Evolutionary conservation across 2,888 invertebrate genomes (phyloP), one percentile per base, ranked within the genome.

Genomic region (Leptopilina myrica): DNA sequence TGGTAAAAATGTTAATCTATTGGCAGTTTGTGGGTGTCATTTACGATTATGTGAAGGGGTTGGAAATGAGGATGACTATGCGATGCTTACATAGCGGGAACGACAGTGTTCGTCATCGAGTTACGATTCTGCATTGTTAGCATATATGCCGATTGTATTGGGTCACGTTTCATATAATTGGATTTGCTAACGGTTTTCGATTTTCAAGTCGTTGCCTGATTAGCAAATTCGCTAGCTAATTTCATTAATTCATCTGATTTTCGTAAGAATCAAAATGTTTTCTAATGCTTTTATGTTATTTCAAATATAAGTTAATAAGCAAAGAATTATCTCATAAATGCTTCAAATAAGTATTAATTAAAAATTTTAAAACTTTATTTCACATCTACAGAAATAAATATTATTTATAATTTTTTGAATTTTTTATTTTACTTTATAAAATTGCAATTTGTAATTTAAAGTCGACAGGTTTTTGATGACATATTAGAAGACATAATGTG

Each of bases 81-180:
- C 84, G 86, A 86, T 86, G 88, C 87, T 88, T 88, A 85, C 86
- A 86, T 83, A 86, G 84, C 84, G 85, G 84, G 86, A 87, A 87
- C 84, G 85, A 85, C 81, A 84, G 83, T 83, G 81, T 85, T 84
- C 85, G 85, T 87, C 88, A 88, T 88, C 86, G 88, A 86, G 85
- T 88, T 86, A 87, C 86, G 87, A 88, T 86, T 86, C 83, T 83
- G 84, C 86, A 85, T 85, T 83, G 85, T 85, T 84, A 84, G 84
- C 85, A 81, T 84, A 84, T 49, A 49, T 82, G 81, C 80, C 79
- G 80, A 83, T 83, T 82, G 80, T 80, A 84, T 84, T 84, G 83
- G 83, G 80, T 82, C 81, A 80, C 82, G 84, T 84, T 85, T 82
- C 83, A 80, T 88, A 87, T 88, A 87, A 87, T 86, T 86, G 86